Conservation (phyloP, 1,140 invertebrate species). For the Magallana ariakensis region DNA sequence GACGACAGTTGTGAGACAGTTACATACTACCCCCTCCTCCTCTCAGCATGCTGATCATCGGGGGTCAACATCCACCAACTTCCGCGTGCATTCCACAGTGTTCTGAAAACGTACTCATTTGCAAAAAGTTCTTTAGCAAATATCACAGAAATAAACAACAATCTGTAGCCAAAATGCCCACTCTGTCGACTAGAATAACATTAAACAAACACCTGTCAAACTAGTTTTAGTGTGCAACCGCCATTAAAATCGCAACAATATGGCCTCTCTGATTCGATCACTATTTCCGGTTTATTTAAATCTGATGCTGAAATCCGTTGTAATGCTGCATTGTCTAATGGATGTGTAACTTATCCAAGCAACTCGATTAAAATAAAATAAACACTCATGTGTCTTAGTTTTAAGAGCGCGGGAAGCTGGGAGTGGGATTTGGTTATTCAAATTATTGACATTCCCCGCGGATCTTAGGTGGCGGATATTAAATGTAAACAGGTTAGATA, state of each 20-base stretch:
- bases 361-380: neutral
- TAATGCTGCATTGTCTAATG: neutral
- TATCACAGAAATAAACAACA: neutral
- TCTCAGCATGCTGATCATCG: neutral
- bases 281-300: conserved; percentile 35
- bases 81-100: conserved; percentile 5
- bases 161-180: neutral
- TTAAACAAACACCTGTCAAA: conserved; percentile 25
- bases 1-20: neutral
- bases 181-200: neutral
- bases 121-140: conserved; percentile 13
- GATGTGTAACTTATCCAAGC: neutral
- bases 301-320: neutral
- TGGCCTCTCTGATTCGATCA: conserved; percentile 13
- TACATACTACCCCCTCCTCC: conserved; percentile 27
- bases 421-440: neutral
- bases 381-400: neutral
- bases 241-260: conserved; percentile 33
- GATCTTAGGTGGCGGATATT: neutral
- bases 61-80: conserved; percentile 11
- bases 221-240: conserved; percentile 26
- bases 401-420: neutral
- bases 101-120: conserved; percentile 15
- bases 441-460: conserved; percentile 4
- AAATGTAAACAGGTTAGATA: neutral